A percentile compares a stretch with the other conserved stretches of the same genome.
phyloP scores from a whole-genome alignment of 2,797 vertebrate genomes.

The Sebastes diploproa region DNA sequence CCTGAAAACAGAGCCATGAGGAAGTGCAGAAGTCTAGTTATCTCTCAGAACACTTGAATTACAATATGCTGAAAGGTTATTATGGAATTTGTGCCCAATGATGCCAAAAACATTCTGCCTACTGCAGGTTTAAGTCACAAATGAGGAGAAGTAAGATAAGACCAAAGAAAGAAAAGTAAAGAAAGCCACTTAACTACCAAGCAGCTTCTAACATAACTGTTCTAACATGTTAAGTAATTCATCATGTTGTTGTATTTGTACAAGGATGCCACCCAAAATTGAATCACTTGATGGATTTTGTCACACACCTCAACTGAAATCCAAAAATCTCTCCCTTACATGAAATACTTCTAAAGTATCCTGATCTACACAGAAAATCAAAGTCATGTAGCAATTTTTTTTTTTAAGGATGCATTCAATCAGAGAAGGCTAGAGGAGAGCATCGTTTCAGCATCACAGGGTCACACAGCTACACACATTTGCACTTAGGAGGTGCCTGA shows the following conservation, averaged over 20 bases:
- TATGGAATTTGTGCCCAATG: too few species aligned
- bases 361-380: conserved; percentile 20
- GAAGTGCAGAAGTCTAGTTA: too few species aligned
- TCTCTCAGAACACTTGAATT: too few species aligned
- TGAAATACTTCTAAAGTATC: conserved; percentile 12
- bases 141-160: background rate
- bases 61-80: too few species aligned
- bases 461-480: conserved; percentile 52
- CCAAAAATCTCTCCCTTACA: background rate
- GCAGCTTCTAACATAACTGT: background rate
- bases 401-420: conserved; percentile 18
- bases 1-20: too few species aligned
- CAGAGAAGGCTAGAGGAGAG: conserved; percentile 20
- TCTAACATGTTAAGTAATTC: background rate
- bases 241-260: background rate
- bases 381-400: background rate
- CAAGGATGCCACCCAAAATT: background rate
- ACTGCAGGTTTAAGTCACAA: background rate
- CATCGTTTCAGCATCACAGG: conserved; percentile 30
- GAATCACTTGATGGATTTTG: background rate
- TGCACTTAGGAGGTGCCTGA: conserved; percentile 51
- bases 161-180: background rate
- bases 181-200: background rate
- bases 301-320: background rate
- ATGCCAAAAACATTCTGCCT: too few species aligned